Base-by-base conservation (phyloP, 2,113 vertebrate genomes). In the Nesospiza acunhae region DNA sequence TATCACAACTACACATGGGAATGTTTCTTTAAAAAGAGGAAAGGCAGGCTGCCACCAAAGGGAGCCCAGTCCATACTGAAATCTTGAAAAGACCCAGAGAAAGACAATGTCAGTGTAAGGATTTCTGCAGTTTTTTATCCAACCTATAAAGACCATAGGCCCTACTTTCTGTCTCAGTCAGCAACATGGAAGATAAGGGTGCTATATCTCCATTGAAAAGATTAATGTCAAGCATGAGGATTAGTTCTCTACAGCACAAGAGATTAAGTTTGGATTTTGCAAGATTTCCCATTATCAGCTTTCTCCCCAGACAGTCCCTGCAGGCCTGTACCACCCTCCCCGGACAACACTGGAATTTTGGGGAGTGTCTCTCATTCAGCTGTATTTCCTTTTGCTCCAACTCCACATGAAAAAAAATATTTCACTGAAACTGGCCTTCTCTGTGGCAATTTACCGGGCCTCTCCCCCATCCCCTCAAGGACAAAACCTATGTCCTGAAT, bases 251-350 rank as follows among this genome's bases (percentile, higher is more conserved):
- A 55, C 83, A 60, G 91, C 1, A 20, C 87, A 80, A 77, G 94
- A 94, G 94, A 96, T 97, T 94, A 96, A 23, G 55, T 93, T 79
- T 87, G 89, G 82, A 87, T 94, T 92, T 91, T 91, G 72, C 72
- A 96, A 91, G 87, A 74, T 96, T 95, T 83, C 67, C 66, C 64
- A 95, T 94, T 90, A 96, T 89, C 41, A 3, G 33, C 73, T 84
- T 75, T 87, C 84, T 92, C 78, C 67, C 50, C 39, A 70, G 49
- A 42, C 47, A 70, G 79, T 94, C 74, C 39, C 37, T 18, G 37
- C 30, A 49, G 39, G 42, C 59, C 16, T 76, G n/a, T 83, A 39
- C 66, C 15, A 77, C 31, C 44, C 24, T 76, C 42, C 55, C 82
- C n/a, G 53, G 55, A 42, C 78, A 88, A 28, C 33, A 18, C 12